Evolutionary conservation across 2,888 invertebrate genomes (phyloP), one percentile per base, ranked within the genome.

Genomic region (Mimas tiliae): DNA sequence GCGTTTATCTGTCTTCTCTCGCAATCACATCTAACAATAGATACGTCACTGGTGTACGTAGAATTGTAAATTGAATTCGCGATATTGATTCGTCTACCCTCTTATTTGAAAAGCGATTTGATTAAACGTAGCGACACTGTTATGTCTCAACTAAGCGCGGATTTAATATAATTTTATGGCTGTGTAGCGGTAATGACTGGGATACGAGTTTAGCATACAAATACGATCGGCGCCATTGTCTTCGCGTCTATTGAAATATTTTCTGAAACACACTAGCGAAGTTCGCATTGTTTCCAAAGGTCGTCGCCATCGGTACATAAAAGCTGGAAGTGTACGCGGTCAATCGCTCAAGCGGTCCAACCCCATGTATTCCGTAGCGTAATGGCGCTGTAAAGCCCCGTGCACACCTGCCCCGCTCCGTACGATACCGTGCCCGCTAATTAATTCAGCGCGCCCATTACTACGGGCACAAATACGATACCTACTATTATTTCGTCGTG

Each of bases 51-150:
- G 89, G 89, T 91, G 90, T 91, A 91, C 88, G 86, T 84, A 85
- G 88, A 89, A 89, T 87, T 88, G 89, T 89, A 91, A 92, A 93
- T 92, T 91, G 91, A 92, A 92, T 92, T 88, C 84, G 78, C 84
- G 85, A 84, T 90, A 90, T 89, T 89, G 86, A 90, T 91, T 90
- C 84, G 85, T 88, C 87, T 85, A 81, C 84, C 88, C 86, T 87
- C 85, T 91, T 90, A 86, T 89, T 89, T 80, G 82, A 81, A 84
- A 86, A 88, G 86, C 86, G 84, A 89, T 89, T 91, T 88, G 88
- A 91, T 89, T 89, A 88, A 87, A 82, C 80, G 79, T 79, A 79
- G 80, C 80, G 80, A 84, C 83, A 83, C 75, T 74, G 82, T 83
- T 85, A 80, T 85, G 81, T 86, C 81, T 85, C 78, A 80, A 82